Evolutionary conservation across 1,140 invertebrate genomes (phyloP), one percentile per base, ranked within the genome.

Genomic region (Microplitis demolitor): DNA sequence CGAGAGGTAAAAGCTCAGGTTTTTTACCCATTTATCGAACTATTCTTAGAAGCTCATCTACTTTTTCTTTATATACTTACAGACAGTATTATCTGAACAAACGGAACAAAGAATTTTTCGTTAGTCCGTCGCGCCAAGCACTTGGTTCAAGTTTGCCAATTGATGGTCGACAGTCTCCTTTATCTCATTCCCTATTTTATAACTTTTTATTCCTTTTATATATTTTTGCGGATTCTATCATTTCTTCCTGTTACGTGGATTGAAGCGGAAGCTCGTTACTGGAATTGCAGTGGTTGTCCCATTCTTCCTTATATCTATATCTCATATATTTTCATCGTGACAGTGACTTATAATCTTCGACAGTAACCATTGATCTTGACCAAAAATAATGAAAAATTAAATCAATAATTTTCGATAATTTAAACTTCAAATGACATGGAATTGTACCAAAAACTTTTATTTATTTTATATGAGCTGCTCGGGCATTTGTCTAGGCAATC

Each of bases 301-400:
- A 53, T 69, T 69, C 33, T 34, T 58, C 9, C 16, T 31, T 24
- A 31, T 31, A 24, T 45, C 39, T 45, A 45, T 9, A 11, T 45
- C 6, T 8, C 11, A 45, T 33, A 66, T 66, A 51, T 51, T 31
- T 56, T 69, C 34, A 69, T 16, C 39, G 34, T 61, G 67, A 69
- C 67, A 69, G 60, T 69, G 67, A 69, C 33, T 69, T 69, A 69
- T 69, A 39, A 69, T 69, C 67, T 34, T 60, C n/a, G 13, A 16
- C 37, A 39, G 16, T 53, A 24, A 24, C 14, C 3, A 9, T 9
- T 9, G 6, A 24, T 8, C 14, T 24, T 58, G 56, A 24, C 56
- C 56, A 58, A 24, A 24, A 9, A 16, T 31, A 24, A 58, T 58
- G 0, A 54, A 14, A 4, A 54, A n/a, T 54, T 4, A 8, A 11